These are phyloP conservation scores for Laticauda laticaudata DNA, from an alignment of 2,113 vertebrate species.

Conservation along the genomic window DNA sequence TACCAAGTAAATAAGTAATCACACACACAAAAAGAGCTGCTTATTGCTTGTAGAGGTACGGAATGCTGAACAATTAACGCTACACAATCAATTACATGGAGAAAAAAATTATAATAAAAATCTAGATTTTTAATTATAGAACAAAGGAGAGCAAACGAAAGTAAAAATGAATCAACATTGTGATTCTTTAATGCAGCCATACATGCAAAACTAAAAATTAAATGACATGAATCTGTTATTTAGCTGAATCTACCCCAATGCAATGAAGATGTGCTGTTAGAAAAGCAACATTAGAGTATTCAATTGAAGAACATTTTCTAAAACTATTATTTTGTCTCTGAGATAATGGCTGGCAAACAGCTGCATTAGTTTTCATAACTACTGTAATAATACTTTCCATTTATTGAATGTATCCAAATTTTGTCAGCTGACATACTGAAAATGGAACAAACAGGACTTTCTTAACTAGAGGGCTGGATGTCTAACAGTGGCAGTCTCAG, in stretches of 20 bases:
- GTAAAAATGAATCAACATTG: neutral
- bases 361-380: constrained; percentile 17
- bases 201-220: neutral
- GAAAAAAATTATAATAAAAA: neutral
- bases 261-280: constrained; percentile 1
- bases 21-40: neutral
- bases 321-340: constrained; percentile 15
- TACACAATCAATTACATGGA: neutral
- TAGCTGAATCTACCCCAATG: neutral
- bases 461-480: constrained; percentile 16
- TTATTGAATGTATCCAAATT: constrained; percentile 1
- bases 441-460: constrained; percentile 10
- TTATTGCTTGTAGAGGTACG: neutral
- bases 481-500: constrained; percentile 11
- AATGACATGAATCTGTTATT: neutral
- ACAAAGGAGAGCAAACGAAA: neutral
- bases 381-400: neutral
- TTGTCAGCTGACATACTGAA: constrained; percentile 23
- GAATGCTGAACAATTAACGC: neutral
- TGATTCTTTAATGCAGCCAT: neutral
- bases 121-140: neutral
- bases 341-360: constrained; percentile 20
- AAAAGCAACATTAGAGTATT: constrained; percentile 20
- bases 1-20: neutral
- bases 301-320: constrained; percentile 25